These are phyloP conservation scores for Hyles vespertilio DNA, from an alignment of 1,140 invertebrate genomes.

Conservation along the genomic window DNA sequence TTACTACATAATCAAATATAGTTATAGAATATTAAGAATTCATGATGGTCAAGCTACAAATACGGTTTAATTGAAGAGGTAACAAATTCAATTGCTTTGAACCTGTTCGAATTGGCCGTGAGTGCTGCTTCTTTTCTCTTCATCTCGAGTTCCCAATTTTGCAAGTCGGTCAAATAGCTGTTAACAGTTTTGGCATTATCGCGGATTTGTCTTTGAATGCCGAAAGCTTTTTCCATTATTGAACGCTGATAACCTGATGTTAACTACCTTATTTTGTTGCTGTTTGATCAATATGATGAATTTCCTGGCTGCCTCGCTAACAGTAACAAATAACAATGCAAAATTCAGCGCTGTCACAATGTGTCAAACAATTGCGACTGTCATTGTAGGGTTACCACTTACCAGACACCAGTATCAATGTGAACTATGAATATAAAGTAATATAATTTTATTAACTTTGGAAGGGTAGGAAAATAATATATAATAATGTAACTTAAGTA, in stretches of 20 bases:
- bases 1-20: too few relatives aligned
- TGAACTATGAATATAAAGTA: too few relatives aligned
- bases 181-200: constrained; percentile 85
- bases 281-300: constrained; percentile 46
- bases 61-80: too few relatives aligned
- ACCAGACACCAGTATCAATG: too few relatives aligned
- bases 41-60: too few relatives aligned
- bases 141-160: constrained; percentile 90
- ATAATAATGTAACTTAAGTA: too few relatives aligned
- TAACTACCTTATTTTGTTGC: constrained; percentile 32
- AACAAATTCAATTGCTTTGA: constrained; percentile 27
- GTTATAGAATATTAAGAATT: too few relatives aligned
- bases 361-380: too few relatives aligned
- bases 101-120: constrained; percentile 62
- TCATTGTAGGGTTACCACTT: too few relatives aligned
- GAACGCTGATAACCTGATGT: not conserved
- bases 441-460: too few relatives aligned
- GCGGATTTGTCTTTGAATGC: constrained; percentile 81
- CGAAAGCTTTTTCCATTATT: constrained; percentile 66
- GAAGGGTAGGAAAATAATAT: too few relatives aligned
- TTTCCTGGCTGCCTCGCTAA: constrained; percentile 5
- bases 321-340: too few relatives aligned
- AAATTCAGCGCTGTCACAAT: constrained; percentile 1
- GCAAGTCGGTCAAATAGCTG: constrained; percentile 85
- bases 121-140: constrained; percentile 86